Base-by-base conservation (phyloP, 2,113 vertebrate species). In the Lepidothrix coronata region DNA sequence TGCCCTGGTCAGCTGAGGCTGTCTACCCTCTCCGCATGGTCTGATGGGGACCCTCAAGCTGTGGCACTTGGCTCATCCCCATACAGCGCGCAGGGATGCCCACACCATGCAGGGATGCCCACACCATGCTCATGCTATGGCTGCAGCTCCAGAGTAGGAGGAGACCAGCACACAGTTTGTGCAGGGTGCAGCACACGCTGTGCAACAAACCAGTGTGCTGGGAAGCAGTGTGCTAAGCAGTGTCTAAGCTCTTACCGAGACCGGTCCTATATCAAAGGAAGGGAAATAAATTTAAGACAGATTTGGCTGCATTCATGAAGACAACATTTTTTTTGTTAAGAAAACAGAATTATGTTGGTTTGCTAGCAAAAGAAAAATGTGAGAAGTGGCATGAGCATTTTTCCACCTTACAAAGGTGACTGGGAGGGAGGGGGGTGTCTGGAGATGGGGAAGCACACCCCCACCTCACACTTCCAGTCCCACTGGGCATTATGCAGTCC, bases 1-100 rank as follows among this genome's bases (percentile, higher is more conserved):
- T 31, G 22, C 8, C 41, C 57, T 4, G 1, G 24, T 51, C 30
- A 44, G 63, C 62, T 83, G 72, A 66, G 46, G 79, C 30, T 22
- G 35, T 20, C 30, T 5, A 1, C 10, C 12, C 10, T 58, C 37
- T 35, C 24, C 57, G 49, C 1, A 3, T 0, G 0, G 57, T 0
- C 2, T 33, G 31, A 15, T 1, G 5, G 58, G 61, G 39, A 67
- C 78, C 30, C 46, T 48, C n/a, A 1, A 14, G 28, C 44, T 11
- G 3, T 1, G 6, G 54, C 7, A 2, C 15, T 6, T 20, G 66
- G 33, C 71, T 61, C 11, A 27, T 23, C 37, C 66, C 3, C 1
- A 4, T 9, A 27, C 57, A 37, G 55, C 1, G 0, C 0, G 1
- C 17, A 11, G 70, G 33, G 70, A 61, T 43, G 55, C 9, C 11